Conservation (phyloP, 2,113 vertebrate species). For the Albula glossodonta region DNA sequence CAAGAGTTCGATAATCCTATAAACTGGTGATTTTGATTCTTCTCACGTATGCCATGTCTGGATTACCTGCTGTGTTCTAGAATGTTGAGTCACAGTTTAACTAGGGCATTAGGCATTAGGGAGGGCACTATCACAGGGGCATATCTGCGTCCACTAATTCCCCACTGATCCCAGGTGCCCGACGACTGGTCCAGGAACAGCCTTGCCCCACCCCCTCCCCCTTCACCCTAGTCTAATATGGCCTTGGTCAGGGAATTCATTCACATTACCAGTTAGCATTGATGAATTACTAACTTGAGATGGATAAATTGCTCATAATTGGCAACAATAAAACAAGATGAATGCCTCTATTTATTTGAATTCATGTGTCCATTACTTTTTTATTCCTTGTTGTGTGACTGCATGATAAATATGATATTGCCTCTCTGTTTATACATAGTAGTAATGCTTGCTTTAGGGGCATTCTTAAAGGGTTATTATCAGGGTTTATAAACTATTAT, state of each 20-base stretch:
- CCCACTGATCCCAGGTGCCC: conserved; percentile 14
- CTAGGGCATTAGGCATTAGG: conserved; percentile 62
- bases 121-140: conserved; percentile 51
- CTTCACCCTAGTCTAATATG: neutral
- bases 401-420: neutral
- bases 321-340: neutral
- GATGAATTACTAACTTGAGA: too few species aligned
- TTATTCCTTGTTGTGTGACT: neutral
- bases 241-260: too few species aligned
- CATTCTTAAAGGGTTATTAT: neutral
- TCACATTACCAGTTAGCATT: too few species aligned
- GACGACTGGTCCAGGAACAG: conserved; percentile 41
- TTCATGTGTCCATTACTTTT: neutral
- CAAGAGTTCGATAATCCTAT: neutral
- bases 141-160: conserved; percentile 48
- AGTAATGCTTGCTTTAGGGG: neutral
- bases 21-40: conserved; percentile 16
- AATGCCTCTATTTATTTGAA: neutral
- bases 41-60: conserved; percentile 30
- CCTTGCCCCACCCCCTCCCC: too few species aligned
- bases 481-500: neutral
- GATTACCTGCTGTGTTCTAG: conserved; percentile 26
- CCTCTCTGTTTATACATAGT: neutral
- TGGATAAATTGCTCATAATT: neutral
- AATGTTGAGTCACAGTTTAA: conserved; percentile 45